Evolutionary conservation across 1,140 invertebrate genomes (phyloP).

Genomic region (Pseudomyrmex cubaensis): DNA sequence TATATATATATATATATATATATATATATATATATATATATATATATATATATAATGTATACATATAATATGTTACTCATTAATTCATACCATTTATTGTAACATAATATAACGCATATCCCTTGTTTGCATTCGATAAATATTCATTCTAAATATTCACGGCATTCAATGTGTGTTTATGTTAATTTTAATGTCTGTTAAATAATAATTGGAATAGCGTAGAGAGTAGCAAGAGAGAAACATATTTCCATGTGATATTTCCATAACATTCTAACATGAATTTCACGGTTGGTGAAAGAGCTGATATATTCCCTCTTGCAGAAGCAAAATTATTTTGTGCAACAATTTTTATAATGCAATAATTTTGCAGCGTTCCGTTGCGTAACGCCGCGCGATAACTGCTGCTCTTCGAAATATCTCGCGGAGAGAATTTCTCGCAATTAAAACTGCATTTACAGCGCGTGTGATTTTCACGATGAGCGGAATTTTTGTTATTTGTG

Average conservation of each 20-base stretch:
- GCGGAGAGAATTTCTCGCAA: constrained; percentile 35
- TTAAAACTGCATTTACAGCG: constrained; percentile 43
- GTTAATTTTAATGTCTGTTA: constrained; percentile 39
- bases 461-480: constrained; percentile 19
- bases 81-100: constrained; percentile 2
- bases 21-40: too few relatives aligned
- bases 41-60: background rate
- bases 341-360: constrained; percentile 51
- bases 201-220: constrained; percentile 20
- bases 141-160: constrained; percentile 26
- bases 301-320: constrained; percentile 7
- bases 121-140: constrained; percentile 16
- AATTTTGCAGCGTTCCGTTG: constrained; percentile 33
- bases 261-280: constrained; percentile 27
- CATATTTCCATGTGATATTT: constrained; percentile 44
- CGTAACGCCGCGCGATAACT: constrained; percentile 19
- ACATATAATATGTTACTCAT: background rate
- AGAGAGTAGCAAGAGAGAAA: constrained; percentile 11
- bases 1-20: too few relatives aligned
- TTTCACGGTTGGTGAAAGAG: background rate
- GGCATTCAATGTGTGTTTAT: constrained; percentile 30
- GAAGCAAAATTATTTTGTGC: constrained; percentile 12
- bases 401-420: constrained; percentile 23
- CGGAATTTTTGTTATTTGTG: constrained; percentile 38
- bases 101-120: constrained; percentile 12